These are phyloP conservation scores for Neogobius melanostomus DNA, from an alignment of 2,113 vertebrate species.

Conservation along the genomic window DNA sequence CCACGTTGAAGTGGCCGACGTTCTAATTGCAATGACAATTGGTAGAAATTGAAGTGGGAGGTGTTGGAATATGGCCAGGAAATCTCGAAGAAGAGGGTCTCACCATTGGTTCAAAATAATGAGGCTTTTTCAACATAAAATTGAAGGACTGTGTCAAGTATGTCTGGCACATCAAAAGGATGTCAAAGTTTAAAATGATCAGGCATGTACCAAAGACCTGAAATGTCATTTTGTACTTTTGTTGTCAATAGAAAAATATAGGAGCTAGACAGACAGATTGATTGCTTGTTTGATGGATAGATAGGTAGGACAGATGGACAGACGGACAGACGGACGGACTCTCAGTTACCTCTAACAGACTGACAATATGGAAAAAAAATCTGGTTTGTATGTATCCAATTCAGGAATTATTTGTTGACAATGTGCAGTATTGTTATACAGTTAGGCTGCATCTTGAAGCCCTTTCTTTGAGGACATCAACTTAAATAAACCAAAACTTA, in stretches of 20 bases:
- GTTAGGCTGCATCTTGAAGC: too few species aligned
- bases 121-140: neutral
- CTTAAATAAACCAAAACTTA: too few species aligned
- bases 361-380: too few species aligned
- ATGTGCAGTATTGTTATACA: too few species aligned
- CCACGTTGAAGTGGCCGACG: slow-evolving; percentile 49
- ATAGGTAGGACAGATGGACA: too few species aligned
- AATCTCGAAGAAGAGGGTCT: slow-evolving; percentile 26
- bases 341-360: too few species aligned
- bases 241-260: neutral
- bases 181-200: neutral
- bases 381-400: too few species aligned
- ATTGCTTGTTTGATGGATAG: neutral
- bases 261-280: neutral
- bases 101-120: slow-evolving; percentile 33
- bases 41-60: slow-evolving; percentile 27
- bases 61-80: slow-evolving; percentile 34
- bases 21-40: slow-evolving; percentile 47
- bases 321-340: too few species aligned
- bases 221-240: neutral
- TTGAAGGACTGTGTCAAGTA: neutral
- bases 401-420: too few species aligned
- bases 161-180: neutral
- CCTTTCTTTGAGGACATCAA: too few species aligned
- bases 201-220: too few species aligned